Percentiles rank a stretch among this genome's conserved stretches.
These are phyloP conservation scores for Callospermophilus lateralis DNA, from an alignment of 2,113 vertebrate genomes.

Conservation along the genomic window DNA sequence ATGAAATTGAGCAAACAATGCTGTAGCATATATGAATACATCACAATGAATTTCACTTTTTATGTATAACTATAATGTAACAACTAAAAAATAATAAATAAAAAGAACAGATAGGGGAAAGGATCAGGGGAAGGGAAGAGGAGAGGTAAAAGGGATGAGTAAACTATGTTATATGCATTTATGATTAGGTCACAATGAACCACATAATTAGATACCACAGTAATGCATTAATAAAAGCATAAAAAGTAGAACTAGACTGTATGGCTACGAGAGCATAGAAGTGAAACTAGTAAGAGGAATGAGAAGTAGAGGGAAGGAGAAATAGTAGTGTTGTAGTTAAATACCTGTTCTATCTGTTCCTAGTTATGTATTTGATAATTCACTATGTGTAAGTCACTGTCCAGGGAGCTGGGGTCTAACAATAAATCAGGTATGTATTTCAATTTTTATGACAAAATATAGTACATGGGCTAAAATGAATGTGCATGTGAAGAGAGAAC, in stretches of 20 bases:
- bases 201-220: too few relatives aligned
- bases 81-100: too few relatives aligned
- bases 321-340: not conserved
- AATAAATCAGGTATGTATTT: not conserved
- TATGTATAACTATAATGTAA: too few relatives aligned
- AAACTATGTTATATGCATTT: too few relatives aligned
- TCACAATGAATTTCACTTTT: too few relatives aligned
- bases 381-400: not conserved
- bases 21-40: too few relatives aligned
- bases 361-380: not conserved
- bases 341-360: not conserved
- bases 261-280: not conserved
- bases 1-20: too few relatives aligned
- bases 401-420: not conserved
- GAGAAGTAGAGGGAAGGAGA: conserved; percentile 2
- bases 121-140: too few relatives aligned
- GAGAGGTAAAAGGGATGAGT: too few relatives aligned
- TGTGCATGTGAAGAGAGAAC: not conserved
- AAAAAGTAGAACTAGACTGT: not conserved
- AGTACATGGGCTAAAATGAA: not conserved
- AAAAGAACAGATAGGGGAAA: too few relatives aligned
- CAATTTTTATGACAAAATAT: not conserved
- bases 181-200: too few relatives aligned
- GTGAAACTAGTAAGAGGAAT: not conserved
- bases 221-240: too few relatives aligned